Percentiles rank a stretch among this genome's conserved stretches.
Evolutionary conservation across 2,113 vertebrate genomes (phyloP).

Genomic region (Vanacampus margaritifer): DNA sequence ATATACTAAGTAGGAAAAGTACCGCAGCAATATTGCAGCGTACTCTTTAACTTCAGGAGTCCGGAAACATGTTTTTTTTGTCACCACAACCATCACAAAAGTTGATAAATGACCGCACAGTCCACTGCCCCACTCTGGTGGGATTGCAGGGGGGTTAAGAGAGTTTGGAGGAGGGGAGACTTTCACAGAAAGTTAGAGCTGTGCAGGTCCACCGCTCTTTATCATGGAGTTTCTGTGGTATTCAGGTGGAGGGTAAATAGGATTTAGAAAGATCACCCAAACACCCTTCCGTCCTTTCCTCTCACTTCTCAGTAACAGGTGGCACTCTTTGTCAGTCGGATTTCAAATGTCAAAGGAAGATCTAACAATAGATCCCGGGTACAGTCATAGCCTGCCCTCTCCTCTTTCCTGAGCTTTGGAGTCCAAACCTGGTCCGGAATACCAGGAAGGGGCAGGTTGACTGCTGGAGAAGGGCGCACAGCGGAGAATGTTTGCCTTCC

Average conservation of each 20-base stretch:
- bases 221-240: constrained; percentile 3
- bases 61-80: background rate
- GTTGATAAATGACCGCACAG: constrained; percentile 44
- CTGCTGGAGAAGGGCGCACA: constrained; percentile 49
- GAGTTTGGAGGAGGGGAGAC: background rate
- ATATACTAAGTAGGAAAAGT: background rate
- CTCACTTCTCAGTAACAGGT: constrained; percentile 57
- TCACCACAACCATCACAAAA: constrained; percentile 50
- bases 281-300: constrained; percentile 35
- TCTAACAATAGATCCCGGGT: constrained; percentile 38
- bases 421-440: constrained; percentile 33
- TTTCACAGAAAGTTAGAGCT: constrained; percentile 20
- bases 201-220: constrained; percentile 24
- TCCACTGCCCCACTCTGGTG: constrained; percentile 26
- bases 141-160: constrained; percentile 24
- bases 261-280: constrained; percentile 37
- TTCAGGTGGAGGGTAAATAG: constrained; percentile 18
- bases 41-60: background rate
- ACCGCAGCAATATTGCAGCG: background rate
- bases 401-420: constrained; percentile 18
- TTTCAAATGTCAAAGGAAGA: constrained; percentile 44
- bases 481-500: constrained; percentile 65
- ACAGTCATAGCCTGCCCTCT: background rate
- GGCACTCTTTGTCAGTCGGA: constrained; percentile 46
- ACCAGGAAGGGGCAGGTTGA: constrained; percentile 56